These are phyloP conservation scores for Axinella damicornis DNA, from an alignment of 37 sponge, comb jelly and placozoan genomes.

Conservation along the genomic window DNA sequence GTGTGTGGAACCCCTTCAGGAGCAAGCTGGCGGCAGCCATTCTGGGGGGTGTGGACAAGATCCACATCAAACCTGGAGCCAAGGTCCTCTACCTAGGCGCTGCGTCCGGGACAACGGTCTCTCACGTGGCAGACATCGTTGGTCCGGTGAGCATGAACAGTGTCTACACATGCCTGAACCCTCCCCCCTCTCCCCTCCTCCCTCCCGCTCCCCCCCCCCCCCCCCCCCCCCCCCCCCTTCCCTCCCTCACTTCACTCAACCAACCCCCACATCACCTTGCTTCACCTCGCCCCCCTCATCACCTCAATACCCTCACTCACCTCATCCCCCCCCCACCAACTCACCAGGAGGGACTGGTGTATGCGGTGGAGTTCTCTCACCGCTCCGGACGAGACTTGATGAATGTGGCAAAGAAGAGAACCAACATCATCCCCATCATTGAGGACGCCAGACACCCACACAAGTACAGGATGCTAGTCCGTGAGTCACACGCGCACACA, in stretches of 20 bases:
- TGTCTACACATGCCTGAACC: neutral
- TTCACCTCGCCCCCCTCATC: neutral
- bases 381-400: conserved; percentile 97
- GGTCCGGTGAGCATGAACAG: conserved; percentile 89
- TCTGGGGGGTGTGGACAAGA: conserved; percentile 93
- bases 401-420: conserved; percentile 98
- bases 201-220: neutral
- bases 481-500: conserved; percentile 59
- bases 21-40: conserved; percentile 99
- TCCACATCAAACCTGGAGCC: conserved; percentile 94
- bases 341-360: conserved; percentile 92
- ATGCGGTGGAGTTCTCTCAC: conserved; percentile 99
- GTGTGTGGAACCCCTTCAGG: conserved; percentile 99
- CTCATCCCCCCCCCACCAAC: neutral
- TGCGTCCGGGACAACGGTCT: conserved; percentile 98
- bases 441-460: conserved; percentile 99
- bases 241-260: neutral
- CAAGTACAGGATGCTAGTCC: conserved; percentile 97
- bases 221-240: neutral
- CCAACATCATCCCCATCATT: conserved; percentile 98
- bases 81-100: conserved; percentile 99
- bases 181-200: neutral
- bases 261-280: neutral
- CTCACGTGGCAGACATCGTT: conserved; percentile 97
- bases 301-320: neutral